phyloP scores from a whole-genome alignment of 2,888 invertebrate species.

The Luffia ferchaultella region DNA sequence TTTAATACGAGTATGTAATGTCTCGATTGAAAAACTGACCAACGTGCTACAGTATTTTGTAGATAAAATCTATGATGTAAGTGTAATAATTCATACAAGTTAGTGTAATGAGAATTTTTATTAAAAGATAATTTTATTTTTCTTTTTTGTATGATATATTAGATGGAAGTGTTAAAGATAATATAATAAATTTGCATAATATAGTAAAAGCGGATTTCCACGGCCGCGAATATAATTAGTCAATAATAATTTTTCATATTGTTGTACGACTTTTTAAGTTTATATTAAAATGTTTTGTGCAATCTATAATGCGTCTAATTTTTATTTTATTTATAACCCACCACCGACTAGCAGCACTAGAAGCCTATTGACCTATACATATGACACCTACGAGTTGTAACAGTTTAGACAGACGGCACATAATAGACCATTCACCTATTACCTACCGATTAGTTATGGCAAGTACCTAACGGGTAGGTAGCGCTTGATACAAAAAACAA shows the following conservation, averaged over 20 bases:
- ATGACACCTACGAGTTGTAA: too few relatives aligned
- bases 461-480: too few relatives aligned
- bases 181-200: conserved; percentile 69
- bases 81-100: conserved; percentile 48
- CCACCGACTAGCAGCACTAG: too few relatives aligned
- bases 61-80: conserved; percentile 65
- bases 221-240: conserved; percentile 76
- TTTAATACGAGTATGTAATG: conserved; percentile 37
- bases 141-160: conserved; percentile 67
- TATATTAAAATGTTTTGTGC: conserved; percentile 88
- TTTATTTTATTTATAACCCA: conserved; percentile 12
- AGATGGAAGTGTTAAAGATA: conserved; percentile 68
- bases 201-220: conserved; percentile 75
- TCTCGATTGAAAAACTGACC: conserved; percentile 59
- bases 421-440: too few relatives aligned
- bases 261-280: conserved; percentile 88
- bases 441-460: too few relatives aligned
- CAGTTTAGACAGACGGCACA: too few relatives aligned
- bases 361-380: too few relatives aligned
- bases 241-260: conserved; percentile 86
- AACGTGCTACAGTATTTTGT: conserved; percentile 61
- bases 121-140: conserved; percentile 62
- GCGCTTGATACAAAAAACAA: too few relatives aligned
- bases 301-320: conserved; percentile 61
- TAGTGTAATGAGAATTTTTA: conserved; percentile 65